Conservation (phyloP, 1,140 invertebrate species). For the Mactra quadrangularis region DNA sequence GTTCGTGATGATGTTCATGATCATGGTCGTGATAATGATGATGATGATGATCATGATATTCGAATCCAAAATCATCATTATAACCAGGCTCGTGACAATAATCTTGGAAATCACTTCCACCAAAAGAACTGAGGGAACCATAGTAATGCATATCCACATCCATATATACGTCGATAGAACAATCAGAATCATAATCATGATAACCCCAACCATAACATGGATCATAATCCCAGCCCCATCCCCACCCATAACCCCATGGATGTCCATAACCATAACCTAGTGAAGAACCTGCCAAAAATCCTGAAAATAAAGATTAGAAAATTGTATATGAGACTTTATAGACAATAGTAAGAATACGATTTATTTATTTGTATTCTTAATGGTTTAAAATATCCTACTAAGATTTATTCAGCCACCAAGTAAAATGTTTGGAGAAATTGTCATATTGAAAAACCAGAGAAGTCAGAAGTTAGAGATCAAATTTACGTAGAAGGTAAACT, state of each 20-base stretch:
- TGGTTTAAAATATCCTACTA: too few relatives aligned
- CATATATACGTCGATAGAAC: too few relatives aligned
- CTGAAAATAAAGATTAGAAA: constrained; percentile 19
- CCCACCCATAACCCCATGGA: constrained; percentile 55
- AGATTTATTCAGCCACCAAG: too few relatives aligned
- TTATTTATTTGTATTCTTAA: too few relatives aligned
- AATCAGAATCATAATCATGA: constrained; percentile 51
- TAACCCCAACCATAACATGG: constrained; percentile 54
- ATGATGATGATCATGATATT: too few relatives aligned
- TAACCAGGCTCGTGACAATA: not conserved
- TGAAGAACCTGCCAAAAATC: constrained; percentile 40
- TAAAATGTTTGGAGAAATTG: too few relatives aligned
- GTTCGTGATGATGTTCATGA: not conserved
- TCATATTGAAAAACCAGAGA: too few relatives aligned
- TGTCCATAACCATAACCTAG: constrained; percentile 47
- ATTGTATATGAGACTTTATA: too few relatives aligned
- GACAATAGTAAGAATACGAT: too few relatives aligned
- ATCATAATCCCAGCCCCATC: constrained; percentile 57
- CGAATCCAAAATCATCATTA: constrained; percentile 18
- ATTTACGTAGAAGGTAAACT: too few relatives aligned
- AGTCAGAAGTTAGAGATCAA: too few relatives aligned
- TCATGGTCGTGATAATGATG: not conserved
- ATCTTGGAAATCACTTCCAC: constrained; percentile 36
- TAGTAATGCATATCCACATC: constrained; percentile 11
- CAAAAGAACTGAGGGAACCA: constrained; percentile 20